Percentiles rank a stretch among this genome's conserved stretches.
Evolutionary conservation across 2,797 vertebrate species (phyloP).

Genomic region (Mormyrus hasselquistii): DNA sequence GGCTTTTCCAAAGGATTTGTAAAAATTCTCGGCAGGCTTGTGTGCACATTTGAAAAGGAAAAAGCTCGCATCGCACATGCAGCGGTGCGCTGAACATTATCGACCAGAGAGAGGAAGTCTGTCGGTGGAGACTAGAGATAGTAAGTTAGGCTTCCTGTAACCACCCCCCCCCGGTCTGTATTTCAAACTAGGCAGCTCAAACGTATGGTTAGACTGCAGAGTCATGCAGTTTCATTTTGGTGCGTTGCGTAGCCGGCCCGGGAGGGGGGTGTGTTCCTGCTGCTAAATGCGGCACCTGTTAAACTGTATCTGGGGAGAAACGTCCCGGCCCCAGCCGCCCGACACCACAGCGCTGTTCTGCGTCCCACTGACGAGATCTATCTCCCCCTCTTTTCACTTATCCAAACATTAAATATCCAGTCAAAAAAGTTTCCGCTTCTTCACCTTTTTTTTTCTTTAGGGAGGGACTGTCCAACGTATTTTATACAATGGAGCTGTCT

Average conservation of each 20-base stretch:
- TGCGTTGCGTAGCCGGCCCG: conserved; percentile 13
- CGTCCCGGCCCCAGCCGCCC: neutral
- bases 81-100: conserved; percentile 46
- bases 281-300: conserved; percentile 24
- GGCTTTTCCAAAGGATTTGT: neutral
- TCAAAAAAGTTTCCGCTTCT: neutral
- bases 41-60: neutral
- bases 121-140: conserved; percentile 49
- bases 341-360: neutral
- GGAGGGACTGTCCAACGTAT: neutral
- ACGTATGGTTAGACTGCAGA: conserved; percentile 30
- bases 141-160: conserved; percentile 67
- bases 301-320: conserved; percentile 12
- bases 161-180: conserved; percentile 53
- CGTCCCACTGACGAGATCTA: neutral
- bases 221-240: conserved; percentile 37
- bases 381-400: neutral
- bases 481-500: neutral
- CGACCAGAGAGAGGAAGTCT: conserved; percentile 53
- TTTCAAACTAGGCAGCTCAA: conserved; percentile 36
- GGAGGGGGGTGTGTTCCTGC: conserved; percentile 27
- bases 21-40: neutral
- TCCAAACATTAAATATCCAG: neutral
- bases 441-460: neutral
- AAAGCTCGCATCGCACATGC: conserved; percentile 31